Evolutionary conservation across 2,113 vertebrate genomes (phyloP), one percentile per base, ranked within the genome.

Genomic region (Grammomys surdaster): DNA sequence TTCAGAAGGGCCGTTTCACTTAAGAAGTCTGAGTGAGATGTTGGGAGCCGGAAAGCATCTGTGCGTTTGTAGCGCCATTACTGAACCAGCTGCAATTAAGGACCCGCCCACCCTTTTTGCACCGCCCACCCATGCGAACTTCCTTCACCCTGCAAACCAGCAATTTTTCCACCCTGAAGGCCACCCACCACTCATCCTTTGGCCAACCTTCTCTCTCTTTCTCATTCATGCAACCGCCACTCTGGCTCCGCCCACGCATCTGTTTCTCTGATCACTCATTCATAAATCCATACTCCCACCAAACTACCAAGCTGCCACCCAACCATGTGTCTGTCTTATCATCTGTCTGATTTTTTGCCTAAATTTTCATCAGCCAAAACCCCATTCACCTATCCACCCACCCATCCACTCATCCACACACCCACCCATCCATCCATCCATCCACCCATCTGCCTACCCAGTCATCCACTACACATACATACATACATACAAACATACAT

Each of bases 391-490:
- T 5, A 40, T 12, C 12, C 63, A n/a, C 2, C 20, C 2, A 46
- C 4, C 17, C 40, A 40, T 19, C 13, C 26, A 67, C 3, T 2
- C 8, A 51, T 4, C 0, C 2, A 72, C 11, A 4, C 4, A 12
- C 12, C 54, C 2, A 6, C 2, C 7, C 16, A 54, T 2, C 43
- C 26, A 69, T 7, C 1, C 17, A 33, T 0, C 10, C 43, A 67
- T 16, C 2, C 46, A 54, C 1, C 1, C 4, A 4, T 10, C 0
- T 46, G 5, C 0, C 78, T 12, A 58, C 20, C 36, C 9, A 58
- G 2, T 22, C 31, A 40, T 24, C 54, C 11, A 40, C 6, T 7
- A 31, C 28, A 40, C 20, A 58, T n/a, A 31, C 48, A 54, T 78
- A 11, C 48, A 80, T 54, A 4, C 19, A 19, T 5, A 4, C 5